A percentile compares a stretch with the other conserved stretches of the same genome.
These are phyloP conservation scores for Lepeophtheirus salmonis DNA, from an alignment of 1,140 invertebrate genomes.

Conservation along the genomic window DNA sequence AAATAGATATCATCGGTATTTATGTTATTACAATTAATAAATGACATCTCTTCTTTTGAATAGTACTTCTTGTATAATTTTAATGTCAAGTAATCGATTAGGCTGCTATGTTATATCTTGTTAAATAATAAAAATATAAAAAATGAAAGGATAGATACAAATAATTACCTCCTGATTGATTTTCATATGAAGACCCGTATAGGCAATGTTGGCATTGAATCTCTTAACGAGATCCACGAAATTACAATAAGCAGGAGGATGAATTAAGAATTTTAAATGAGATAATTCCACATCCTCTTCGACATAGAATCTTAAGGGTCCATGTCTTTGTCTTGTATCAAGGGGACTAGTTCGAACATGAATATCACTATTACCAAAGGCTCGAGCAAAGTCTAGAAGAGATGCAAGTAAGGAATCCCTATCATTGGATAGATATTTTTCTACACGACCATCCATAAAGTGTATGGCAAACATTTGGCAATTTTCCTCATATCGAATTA, in stretches of 20 bases:
- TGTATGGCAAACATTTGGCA: constrained; percentile 85
- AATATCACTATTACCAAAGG: constrained; percentile 90
- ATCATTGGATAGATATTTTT: constrained; percentile 15
- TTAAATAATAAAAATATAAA: too few species aligned
- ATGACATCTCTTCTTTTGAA: too few species aligned
- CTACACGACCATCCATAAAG: constrained; percentile 66
- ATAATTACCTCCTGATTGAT: constrained; percentile 86
- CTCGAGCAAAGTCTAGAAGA: constrained; percentile 80
- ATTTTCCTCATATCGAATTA: constrained; percentile 70
- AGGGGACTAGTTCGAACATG: constrained; percentile 73
- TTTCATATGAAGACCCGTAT: constrained; percentile 88
- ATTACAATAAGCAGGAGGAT: constrained; percentile 43
- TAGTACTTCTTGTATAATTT: too few species aligned
- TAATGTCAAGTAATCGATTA: too few species aligned
- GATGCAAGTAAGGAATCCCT: constrained; percentile 88
- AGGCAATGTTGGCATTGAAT: constrained; percentile 94
- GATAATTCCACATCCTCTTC: constrained; percentile 85
- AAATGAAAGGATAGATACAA: too few species aligned
- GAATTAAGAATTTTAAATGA: constrained; percentile 60
- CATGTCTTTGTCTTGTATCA: constrained; percentile 60
- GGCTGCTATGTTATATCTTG: too few species aligned
- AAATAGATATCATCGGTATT: too few species aligned
- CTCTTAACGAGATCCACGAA: constrained; percentile 47
- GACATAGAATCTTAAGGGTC: constrained; percentile 63
- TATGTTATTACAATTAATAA: too few species aligned